Conservation (phyloP, 2,888 invertebrate species). For the Anorthoa munda region DNA sequence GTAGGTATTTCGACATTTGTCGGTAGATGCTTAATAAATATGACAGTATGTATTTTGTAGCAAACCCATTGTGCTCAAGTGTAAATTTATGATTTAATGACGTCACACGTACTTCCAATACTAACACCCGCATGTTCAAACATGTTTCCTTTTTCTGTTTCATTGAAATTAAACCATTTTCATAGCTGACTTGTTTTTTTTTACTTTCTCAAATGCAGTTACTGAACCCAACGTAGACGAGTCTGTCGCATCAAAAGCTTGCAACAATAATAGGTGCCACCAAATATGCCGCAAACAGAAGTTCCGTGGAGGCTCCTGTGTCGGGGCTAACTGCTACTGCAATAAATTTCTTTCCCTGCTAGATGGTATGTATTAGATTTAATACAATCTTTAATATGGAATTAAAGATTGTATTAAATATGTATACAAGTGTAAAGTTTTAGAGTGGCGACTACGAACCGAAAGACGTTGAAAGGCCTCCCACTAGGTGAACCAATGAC, state of each 20-base stretch:
- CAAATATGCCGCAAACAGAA: conserved; percentile 36
- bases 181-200: not conserved
- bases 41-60: too few relatives aligned
- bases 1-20: too few relatives aligned
- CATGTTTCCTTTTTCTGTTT: too few relatives aligned
- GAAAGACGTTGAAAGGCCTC: too few relatives aligned
- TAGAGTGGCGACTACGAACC: too few relatives aligned
- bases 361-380: conserved; percentile 6
- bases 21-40: too few relatives aligned
- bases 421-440: conserved; percentile 20
- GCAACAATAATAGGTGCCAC: conserved; percentile 32
- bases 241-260: conserved; percentile 13
- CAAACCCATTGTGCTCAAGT: too few relatives aligned
- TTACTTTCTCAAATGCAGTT: not conserved
- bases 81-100: too few relatives aligned
- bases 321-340: conserved; percentile 38
- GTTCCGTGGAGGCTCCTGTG: conserved; percentile 32
- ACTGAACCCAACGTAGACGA: not conserved
- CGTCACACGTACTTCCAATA: too few relatives aligned
- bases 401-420: conserved; percentile 25
- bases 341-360: conserved; percentile 22
- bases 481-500: too few relatives aligned
- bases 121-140: too few relatives aligned
- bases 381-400: not conserved
- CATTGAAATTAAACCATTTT: not conserved